Conservation (phyloP, 2,113 vertebrate species). For the Eurypyga helias region DNA sequence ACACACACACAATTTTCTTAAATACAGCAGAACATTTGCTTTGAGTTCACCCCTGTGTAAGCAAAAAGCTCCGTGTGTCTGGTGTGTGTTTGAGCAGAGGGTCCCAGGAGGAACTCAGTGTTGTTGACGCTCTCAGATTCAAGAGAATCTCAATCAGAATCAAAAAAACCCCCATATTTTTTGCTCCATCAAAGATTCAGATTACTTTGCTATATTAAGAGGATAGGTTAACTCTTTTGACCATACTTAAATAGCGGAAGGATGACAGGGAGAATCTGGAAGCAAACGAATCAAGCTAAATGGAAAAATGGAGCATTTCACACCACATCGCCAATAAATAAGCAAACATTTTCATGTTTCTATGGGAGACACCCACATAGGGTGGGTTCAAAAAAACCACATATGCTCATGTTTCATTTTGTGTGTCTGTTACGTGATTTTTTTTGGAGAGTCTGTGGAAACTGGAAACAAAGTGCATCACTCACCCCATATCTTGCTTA, state of each 20-base stretch:
- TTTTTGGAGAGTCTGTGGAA: background rate
- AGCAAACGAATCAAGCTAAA: background rate
- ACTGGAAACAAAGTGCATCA: background rate
- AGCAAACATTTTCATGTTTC: background rate
- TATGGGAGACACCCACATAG: background rate
- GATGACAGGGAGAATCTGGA: background rate
- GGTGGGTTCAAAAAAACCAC: background rate
- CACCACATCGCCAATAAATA: background rate
- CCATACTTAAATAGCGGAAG: background rate
- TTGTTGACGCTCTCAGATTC: background rate
- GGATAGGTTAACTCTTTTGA: background rate
- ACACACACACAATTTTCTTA: slow-evolving; percentile 35
- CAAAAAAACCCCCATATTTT: background rate
- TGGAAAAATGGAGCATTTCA: background rate
- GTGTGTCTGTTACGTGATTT: background rate
- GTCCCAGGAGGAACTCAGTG: background rate
- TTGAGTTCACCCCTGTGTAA: slow-evolving; percentile 47
- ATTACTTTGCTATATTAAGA: background rate
- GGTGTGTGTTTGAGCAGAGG: slow-evolving; percentile 2
- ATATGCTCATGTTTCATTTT: background rate
- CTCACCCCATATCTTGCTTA: background rate
- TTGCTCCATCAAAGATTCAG: background rate
- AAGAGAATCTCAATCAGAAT: background rate
- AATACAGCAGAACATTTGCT: slow-evolving; percentile 40
- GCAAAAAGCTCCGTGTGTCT: background rate